Conservation (phyloP, 2,797 vertebrate genomes). For the Poeciliopsis paucimaculata region DNA sequence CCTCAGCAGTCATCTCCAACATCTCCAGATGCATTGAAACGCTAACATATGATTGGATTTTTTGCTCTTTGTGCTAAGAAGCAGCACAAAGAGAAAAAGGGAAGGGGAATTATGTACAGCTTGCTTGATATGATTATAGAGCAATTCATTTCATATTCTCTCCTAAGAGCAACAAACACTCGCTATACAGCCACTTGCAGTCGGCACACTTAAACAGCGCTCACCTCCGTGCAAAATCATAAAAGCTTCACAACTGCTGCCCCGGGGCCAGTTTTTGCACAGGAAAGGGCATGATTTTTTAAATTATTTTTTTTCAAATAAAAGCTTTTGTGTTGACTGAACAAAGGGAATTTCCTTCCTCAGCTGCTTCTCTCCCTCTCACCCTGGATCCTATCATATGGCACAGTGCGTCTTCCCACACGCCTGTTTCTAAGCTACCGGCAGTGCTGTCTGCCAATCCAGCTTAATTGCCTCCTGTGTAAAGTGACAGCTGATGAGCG, state of each 20-base stretch:
- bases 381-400: constrained; percentile 65
- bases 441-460: constrained; percentile 68
- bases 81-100: not conserved
- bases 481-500: constrained; percentile 63
- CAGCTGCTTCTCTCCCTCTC: constrained; percentile 40
- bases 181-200: not conserved
- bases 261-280: constrained; percentile 49
- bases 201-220: constrained; percentile 31
- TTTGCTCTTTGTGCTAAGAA: not conserved
- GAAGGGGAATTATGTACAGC: not conserved
- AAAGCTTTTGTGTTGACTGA: constrained; percentile 62
- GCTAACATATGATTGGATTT: not conserved
- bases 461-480: constrained; percentile 72
- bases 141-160: constrained; percentile 33
- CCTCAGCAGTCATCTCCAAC: not conserved
- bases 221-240: constrained; percentile 48
- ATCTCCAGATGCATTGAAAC: not conserved
- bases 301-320: constrained; percentile 40
- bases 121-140: constrained; percentile 8
- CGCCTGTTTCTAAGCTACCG: constrained; percentile 82
- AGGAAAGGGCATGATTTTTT: constrained; percentile 20
- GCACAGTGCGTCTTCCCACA: constrained; percentile 68
- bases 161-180: constrained; percentile 27
- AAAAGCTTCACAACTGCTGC: constrained; percentile 54
- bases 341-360: constrained; percentile 75